Evolutionary conservation across 2,113 vertebrate species (phyloP), one percentile per base, ranked within the genome.

Genomic region (Mustela nigripes): DNA sequence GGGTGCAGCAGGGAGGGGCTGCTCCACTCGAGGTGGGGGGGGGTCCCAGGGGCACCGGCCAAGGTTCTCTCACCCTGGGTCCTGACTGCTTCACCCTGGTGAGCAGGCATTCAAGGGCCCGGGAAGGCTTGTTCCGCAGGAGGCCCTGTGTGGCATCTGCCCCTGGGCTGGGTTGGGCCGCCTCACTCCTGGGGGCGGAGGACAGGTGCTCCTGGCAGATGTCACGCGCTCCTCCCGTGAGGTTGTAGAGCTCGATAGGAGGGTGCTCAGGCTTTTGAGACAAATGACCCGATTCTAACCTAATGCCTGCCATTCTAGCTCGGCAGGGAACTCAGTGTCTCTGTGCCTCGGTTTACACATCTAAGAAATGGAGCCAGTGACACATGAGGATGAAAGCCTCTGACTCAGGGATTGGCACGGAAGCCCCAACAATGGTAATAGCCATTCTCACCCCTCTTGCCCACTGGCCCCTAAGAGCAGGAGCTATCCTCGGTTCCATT

Each of bases 1-100:
- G 79, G 94, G 94, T 18, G 78, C 89, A 91, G 60, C 36, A 33
- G 45, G 95, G 94, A 0, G 53, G 89, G 69, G 63, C 63, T 94
- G 74, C 53, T 94, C 45, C 73, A 8, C 56, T 45, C 0, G 3
- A 31, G 0, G 42, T 4, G 1, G 3, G 36, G 82, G 82, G 39
- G 69, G 63, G 39, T 14, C 53, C 24, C 28, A 33, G 67, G 95
- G 84, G 90, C 69, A 63, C 0, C 0, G 36, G 26, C 14, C 33
- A 2, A 22, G 33, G 62, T 48, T 81, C 31, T n/a, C 28, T 78
- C 24, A 8, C 11, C 16, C 48, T 11, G 31, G 3, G 45, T n/a
- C 63, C 71, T 31, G 45, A 71, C 8, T 0, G 0, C 2, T 76
- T 28, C 45, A 14, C 39, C 53, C 71, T 16, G 33, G 33, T 42